Base-by-base conservation (phyloP, 1,140 invertebrate genomes). In the Brachionus angularis region DNA sequence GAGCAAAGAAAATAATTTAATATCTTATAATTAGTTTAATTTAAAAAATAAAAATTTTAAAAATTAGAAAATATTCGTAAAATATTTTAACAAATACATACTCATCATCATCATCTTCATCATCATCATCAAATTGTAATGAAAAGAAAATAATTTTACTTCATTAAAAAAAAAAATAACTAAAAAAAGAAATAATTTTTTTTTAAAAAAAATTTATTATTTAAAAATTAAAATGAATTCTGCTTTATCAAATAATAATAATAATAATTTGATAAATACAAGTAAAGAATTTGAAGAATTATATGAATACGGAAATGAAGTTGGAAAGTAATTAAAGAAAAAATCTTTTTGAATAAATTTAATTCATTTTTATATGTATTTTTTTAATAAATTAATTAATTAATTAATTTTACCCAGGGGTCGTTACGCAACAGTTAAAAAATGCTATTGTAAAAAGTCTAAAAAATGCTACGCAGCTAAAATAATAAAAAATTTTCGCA, bases 401-500 rank as follows among this genome's bases (percentile, higher is more conserved):
- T 4, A 5, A 16, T 44, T 44, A 16, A 5, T 16, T 46, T 49
- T 25, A 3, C 21, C 21, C 18, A 70, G 67, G 16, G 67, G 67
- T n/a, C 31, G 67, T 21, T 70, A 50, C 14, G 46, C 67, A 14
- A 36, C 67, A 18, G 67, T 70, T 27, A 70, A 53, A 52, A 53
- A 70, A 70, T 70, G 67, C 18, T 36, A 52, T 12, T 50, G 46
- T 23, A 70, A 36, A n/a, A 12, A 39, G 34, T 23, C 67, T n/a
- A 23, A 53, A 4, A 50, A 70, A 70, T 50, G 16, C 12, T 70
- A 23, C 31, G 67, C 67, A 3, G 67, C 67, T 10, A 70, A 70
- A 52, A 53, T 70, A 53, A 70, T 70, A 5, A 70, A 70, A 70
- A 70, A 70, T 4, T 67, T 33, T 33, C 42, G 62, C 14, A 47